Conservation (phyloP, 2,888 invertebrate genomes). For the Tachystola acroxantha region DNA sequence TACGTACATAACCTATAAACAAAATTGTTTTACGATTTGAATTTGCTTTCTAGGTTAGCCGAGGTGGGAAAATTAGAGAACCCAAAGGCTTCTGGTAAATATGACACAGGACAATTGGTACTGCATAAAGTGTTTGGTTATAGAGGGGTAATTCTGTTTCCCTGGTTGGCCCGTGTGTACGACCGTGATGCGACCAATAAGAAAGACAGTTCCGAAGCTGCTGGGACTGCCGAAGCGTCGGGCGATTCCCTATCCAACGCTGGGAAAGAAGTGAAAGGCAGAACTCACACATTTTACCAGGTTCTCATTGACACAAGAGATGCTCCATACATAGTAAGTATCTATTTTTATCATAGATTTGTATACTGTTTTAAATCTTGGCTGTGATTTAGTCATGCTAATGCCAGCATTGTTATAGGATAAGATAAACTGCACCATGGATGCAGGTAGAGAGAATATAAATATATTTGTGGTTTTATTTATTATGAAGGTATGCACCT, state of each 20-base stretch:
- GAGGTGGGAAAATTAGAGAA: slow-evolving; percentile 95
- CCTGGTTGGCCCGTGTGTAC: slow-evolving; percentile 97
- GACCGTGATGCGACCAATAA: slow-evolving; percentile 91
- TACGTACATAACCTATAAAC: slow-evolving; percentile 56
- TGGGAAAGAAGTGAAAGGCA: slow-evolving; percentile 92
- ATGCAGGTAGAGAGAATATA: too few species aligned
- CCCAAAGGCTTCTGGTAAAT: slow-evolving; percentile 92
- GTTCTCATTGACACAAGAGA: slow-evolving; percentile 98
- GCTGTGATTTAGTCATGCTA: too few species aligned
- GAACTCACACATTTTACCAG: slow-evolving; percentile 97
- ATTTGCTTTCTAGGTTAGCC: slow-evolving; percentile 82
- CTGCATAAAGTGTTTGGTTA: slow-evolving; percentile 98
- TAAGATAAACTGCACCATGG: too few species aligned
- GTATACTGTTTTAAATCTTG: too few species aligned
- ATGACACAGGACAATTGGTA: slow-evolving; percentile 97
- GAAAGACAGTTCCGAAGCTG: slow-evolving; percentile 68
- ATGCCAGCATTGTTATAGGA: too few species aligned
- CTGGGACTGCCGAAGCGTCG: slow-evolving; percentile 37
- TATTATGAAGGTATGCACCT: too few species aligned
- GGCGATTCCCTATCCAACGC: slow-evolving; percentile 72
- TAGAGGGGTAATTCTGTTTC: slow-evolving; percentile 96
- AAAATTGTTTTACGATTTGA: too few species aligned
- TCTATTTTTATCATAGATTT: too few species aligned
- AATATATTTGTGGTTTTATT: too few species aligned
- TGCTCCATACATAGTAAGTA: slow-evolving; percentile 95